These are phyloP conservation scores for Seira ritae DNA, from an alignment of 2,888 invertebrate species.

Conservation along the genomic window DNA sequence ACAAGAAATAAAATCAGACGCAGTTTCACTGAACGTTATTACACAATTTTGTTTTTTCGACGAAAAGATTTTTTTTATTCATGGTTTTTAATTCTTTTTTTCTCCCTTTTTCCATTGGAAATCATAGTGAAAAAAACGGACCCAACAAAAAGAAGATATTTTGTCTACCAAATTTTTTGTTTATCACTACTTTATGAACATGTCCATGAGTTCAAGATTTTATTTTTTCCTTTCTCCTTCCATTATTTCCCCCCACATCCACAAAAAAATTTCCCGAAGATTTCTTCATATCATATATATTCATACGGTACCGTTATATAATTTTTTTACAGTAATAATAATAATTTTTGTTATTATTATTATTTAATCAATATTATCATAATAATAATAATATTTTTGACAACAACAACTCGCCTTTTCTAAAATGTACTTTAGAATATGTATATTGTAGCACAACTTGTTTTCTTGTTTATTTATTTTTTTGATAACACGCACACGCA, in stretches of 20 bases:
- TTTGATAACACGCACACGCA: slow-evolving; percentile 48
- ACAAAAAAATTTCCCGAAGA: neutral
- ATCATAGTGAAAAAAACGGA: neutral
- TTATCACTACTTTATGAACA: slow-evolving; percentile 64
- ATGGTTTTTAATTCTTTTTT: neutral
- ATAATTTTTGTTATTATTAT: neutral
- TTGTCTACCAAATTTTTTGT: neutral
- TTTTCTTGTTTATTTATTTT: slow-evolving; percentile 37
- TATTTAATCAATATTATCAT: too few species aligned
- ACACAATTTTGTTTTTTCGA: neutral
- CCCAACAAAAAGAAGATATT: neutral
- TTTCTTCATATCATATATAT: neutral
- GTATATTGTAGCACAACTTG: slow-evolving; percentile 55
- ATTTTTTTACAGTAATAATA: slow-evolving; percentile 21
- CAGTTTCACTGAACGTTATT: too few species aligned
- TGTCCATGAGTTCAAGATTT: slow-evolving; percentile 66
- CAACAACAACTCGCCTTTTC: slow-evolving; percentile 59
- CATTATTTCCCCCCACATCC: neutral
- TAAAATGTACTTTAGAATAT: slow-evolving; percentile 25
- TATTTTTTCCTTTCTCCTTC: slow-evolving; percentile 32
- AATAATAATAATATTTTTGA: slow-evolving; percentile 31
- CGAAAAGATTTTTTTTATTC: neutral
- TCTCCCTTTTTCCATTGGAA: neutral
- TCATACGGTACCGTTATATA: neutral
- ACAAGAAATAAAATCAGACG: too few species aligned